phyloP scores from a whole-genome alignment of 1,140 invertebrate species.

The Acromyrmex heyeri region DNA sequence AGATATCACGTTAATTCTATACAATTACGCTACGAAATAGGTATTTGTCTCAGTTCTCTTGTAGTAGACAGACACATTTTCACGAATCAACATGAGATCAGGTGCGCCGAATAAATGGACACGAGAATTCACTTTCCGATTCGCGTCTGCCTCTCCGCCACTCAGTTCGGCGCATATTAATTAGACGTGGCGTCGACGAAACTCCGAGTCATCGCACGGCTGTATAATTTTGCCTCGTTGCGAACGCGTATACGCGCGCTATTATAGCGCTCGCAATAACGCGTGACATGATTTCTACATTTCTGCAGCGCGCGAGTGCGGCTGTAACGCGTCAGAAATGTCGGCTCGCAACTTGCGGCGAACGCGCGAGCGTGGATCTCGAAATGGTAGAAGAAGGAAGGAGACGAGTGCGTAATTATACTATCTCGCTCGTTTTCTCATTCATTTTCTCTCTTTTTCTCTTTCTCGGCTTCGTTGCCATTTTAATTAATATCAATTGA shows the following conservation, averaged over 20 bases:
- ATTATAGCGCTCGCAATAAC: conserved; percentile 46
- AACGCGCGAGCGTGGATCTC: background rate
- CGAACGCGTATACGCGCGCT: conserved; percentile 21
- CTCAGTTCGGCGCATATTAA: conserved; percentile 32
- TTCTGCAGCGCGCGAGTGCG: conserved; percentile 42
- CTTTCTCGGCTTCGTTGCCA: conserved; percentile 23
- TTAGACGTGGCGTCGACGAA: conserved; percentile 29
- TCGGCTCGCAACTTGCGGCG: conserved; percentile 12
- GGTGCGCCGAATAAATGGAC: conserved; percentile 29
- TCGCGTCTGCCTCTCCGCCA: background rate
- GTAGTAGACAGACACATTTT: conserved; percentile 26
- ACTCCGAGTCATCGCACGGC: conserved; percentile 30
- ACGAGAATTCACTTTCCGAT: conserved; percentile 48
- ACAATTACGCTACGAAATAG: background rate
- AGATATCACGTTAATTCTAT: background rate
- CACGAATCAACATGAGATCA: conserved; percentile 28
- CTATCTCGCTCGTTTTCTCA: conserved; percentile 4
- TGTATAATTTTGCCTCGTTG: conserved; percentile 47
- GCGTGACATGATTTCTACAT: conserved; percentile 61
- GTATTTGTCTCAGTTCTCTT: background rate
- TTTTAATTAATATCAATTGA: conserved; percentile 84
- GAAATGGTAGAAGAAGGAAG: conserved; percentile 13
- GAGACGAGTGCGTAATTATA: conserved; percentile 69
- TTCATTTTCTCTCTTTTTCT: background rate
- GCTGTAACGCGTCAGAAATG: conserved; percentile 37